Evolutionary conservation across 1,140 invertebrate genomes (phyloP).

Genomic region (Pseudomyrmex sp.): DNA sequence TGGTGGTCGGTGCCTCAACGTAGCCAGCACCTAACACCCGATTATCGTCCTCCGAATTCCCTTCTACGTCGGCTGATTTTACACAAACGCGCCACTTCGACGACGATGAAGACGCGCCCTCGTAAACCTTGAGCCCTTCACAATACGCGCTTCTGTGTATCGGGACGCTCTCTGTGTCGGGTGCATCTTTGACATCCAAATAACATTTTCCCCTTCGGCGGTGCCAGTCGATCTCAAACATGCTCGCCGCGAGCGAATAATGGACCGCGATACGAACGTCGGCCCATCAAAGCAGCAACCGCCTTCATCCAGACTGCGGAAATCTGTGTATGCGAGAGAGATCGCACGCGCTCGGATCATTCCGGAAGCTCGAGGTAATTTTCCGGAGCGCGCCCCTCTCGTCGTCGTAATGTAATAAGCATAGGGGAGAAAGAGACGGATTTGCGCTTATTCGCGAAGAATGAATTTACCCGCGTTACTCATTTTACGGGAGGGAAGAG

Average conservation of each 20-base stretch:
- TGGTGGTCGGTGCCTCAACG: slow-evolving; percentile 49
- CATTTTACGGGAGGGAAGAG: slow-evolving; percentile 19
- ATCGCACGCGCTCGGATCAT: slow-evolving; percentile 17
- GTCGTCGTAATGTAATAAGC: slow-evolving; percentile 65
- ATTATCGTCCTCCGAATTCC: slow-evolving; percentile 61
- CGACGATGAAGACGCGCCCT: slow-evolving; percentile 55
- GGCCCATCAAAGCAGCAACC: slow-evolving; percentile 25
- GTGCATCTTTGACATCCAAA: slow-evolving; percentile 77
- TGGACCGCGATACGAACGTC: slow-evolving; percentile 69
- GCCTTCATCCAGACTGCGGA: not conserved
- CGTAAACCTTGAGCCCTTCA: slow-evolving; percentile 70
- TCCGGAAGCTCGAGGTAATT: slow-evolving; percentile 31
- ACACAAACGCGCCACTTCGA: slow-evolving; percentile 27
- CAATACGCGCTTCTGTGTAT: slow-evolving; percentile 44
- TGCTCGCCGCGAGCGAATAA: slow-evolving; percentile 71
- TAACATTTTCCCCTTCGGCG: slow-evolving; percentile 76
- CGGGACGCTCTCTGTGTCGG: not conserved
- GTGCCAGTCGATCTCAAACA: slow-evolving; percentile 71
- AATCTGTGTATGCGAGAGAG: slow-evolving; percentile 5
- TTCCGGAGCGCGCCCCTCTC: slow-evolving; percentile 15
- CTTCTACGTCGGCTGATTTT: slow-evolving; percentile 66
- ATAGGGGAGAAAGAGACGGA: slow-evolving; percentile 32
- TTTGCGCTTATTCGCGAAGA: slow-evolving; percentile 54
- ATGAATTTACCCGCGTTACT: slow-evolving; percentile 46
- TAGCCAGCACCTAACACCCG: slow-evolving; percentile 58